A percentile compares a stretch with the other conserved stretches of the same genome.
phyloP scores from a whole-genome alignment of 2,797 vertebrate species.

The Eospalax fontanierii region DNA sequence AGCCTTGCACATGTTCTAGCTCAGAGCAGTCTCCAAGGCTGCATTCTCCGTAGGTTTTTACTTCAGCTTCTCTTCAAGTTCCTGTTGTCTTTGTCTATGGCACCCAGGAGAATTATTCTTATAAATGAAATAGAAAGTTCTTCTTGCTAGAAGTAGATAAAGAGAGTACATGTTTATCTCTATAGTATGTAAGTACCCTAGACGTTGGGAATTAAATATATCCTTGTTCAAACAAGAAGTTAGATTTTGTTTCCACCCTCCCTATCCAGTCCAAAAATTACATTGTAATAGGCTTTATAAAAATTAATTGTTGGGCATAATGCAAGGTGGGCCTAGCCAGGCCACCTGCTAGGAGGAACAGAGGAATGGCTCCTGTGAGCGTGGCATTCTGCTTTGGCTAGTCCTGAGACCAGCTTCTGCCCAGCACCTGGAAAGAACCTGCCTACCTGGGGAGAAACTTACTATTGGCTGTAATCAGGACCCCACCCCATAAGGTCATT shows the following conservation, averaged over 20 bases:
- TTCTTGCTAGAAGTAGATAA: slow-evolving; percentile 61
- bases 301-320: no score
- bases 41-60: background rate
- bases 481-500: no score
- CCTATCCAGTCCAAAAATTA: slow-evolving; percentile 51
- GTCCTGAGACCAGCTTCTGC: no score
- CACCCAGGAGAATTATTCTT: slow-evolving; percentile 30
- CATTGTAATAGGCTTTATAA: slow-evolving; percentile 35
- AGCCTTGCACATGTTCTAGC: background rate
- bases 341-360: no score
- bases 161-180: slow-evolving; percentile 57
- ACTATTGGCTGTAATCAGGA: no score
- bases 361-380: no score
- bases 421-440: no score
- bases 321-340: no score
- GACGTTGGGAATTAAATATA: slow-evolving; percentile 5
- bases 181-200: background rate
- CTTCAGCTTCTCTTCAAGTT: background rate
- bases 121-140: slow-evolving; percentile 55
- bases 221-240: slow-evolving; percentile 38
- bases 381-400: no score
- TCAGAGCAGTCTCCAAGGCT: background rate
- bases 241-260: background rate
- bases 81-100: background rate
- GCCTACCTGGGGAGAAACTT: no score